Evolutionary conservation across 2,113 vertebrate species (phyloP).

Genomic region (Ariopsis seemanni): DNA sequence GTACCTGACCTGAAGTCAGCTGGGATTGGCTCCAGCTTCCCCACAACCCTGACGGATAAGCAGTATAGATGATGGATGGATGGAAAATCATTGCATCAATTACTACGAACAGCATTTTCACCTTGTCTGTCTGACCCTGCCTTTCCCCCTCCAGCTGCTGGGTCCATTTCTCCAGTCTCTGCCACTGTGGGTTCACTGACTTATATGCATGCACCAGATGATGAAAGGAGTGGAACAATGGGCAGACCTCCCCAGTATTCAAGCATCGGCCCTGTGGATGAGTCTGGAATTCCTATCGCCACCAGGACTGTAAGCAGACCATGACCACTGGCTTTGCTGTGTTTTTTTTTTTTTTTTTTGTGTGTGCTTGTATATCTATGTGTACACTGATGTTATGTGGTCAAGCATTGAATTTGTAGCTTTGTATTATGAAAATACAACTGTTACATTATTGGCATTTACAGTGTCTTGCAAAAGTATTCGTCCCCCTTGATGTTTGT

Average conservation of each 20-base stretch:
- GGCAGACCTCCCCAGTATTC: slow-evolving; percentile 83
- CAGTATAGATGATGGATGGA: too few species aligned
- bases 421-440: neutral
- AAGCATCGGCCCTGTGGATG: slow-evolving; percentile 83
- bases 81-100: neutral
- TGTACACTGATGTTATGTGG: neutral
- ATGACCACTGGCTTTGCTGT: neutral
- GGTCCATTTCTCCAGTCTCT: slow-evolving; percentile 54
- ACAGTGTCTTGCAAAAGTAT: too few species aligned
- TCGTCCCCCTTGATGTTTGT: too few species aligned
- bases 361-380: neutral
- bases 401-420: neutral
- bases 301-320: slow-evolving; percentile 80
- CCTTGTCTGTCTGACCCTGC: neutral
- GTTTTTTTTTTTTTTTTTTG: too few species aligned
- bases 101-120: neutral
- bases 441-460: neutral
- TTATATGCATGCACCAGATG: slow-evolving; percentile 75
- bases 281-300: slow-evolving; percentile 83
- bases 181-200: slow-evolving; percentile 60
- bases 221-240: slow-evolving; percentile 80
- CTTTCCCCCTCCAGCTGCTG: slow-evolving; percentile 32
- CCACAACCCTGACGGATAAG: too few species aligned
- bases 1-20: too few species aligned
- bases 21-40: too few species aligned